Evolutionary conservation across 2,113 vertebrate species (phyloP).

Genomic region (Siniperca knerii): DNA sequence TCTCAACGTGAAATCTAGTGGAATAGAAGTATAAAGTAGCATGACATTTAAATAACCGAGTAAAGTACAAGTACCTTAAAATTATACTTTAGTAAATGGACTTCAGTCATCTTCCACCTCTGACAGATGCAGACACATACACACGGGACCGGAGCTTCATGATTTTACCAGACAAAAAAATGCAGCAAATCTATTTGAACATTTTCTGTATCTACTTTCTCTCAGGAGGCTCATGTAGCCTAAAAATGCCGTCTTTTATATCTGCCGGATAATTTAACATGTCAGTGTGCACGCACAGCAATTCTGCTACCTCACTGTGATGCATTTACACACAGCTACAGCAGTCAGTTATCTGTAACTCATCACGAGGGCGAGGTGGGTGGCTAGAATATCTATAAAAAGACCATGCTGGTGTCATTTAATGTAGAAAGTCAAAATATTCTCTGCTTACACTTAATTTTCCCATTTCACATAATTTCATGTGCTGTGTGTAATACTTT

Average conservation of each 20-base stretch:
- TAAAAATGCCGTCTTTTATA: slow-evolving; percentile 42
- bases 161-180: slow-evolving; percentile 31
- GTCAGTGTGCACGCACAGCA: slow-evolving; percentile 54
- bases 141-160: background rate
- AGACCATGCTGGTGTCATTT: slow-evolving; percentile 26
- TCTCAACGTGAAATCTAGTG: no score
- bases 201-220: slow-evolving; percentile 21
- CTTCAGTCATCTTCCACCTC: background rate
- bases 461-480: background rate
- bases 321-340: slow-evolving; percentile 37
- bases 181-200: slow-evolving; percentile 44
- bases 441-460: slow-evolving; percentile 13
- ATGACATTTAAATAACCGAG: background rate
- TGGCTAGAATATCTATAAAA: slow-evolving; percentile 48
- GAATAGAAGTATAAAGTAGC: background rate
- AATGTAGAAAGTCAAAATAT: slow-evolving; percentile 10
- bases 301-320: slow-evolving; percentile 28
- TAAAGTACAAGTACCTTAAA: background rate
- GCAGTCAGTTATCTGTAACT: slow-evolving; percentile 47
- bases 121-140: background rate
- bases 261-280: slow-evolving; percentile 52
- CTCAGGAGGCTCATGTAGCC: slow-evolving; percentile 27
- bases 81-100: background rate
- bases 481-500: slow-evolving; percentile 26
- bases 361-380: slow-evolving; percentile 49